Conservation (phyloP, 2,888 invertebrate species). For the Drosophila paranaensis region DNA sequence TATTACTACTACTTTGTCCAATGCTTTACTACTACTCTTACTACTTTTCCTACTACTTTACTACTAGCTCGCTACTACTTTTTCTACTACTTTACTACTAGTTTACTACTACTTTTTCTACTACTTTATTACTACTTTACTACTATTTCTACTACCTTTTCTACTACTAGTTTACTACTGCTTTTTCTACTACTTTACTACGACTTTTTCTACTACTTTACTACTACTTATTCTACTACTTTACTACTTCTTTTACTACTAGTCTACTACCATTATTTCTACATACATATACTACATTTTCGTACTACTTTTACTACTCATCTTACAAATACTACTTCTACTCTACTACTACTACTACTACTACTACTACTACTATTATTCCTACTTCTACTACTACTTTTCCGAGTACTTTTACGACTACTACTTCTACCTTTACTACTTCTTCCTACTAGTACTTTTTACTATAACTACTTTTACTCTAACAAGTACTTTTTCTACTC, state of each 20-base stretch:
- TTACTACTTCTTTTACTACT: background rate
- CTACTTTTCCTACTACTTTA: background rate
- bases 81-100: background rate
- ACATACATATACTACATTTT: background rate
- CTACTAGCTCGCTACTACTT: background rate
- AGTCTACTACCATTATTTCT: too few relatives aligned
- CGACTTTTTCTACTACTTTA: background rate
- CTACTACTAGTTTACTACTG: background rate
- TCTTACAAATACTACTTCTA: background rate
- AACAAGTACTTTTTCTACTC: background rate
- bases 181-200: background rate
- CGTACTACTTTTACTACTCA: too few relatives aligned
- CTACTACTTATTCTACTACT: background rate
- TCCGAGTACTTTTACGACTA: background rate
- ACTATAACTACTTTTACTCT: too few relatives aligned
- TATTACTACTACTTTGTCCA: background rate
- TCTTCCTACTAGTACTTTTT: too few relatives aligned
- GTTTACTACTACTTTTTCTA: background rate
- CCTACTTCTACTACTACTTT: background rate
- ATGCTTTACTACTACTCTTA: background rate
- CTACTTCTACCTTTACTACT: background rate
- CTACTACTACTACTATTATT: background rate
- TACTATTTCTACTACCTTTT: background rate
- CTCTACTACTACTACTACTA: background rate
- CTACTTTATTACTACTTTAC: background rate